phyloP scores from a whole-genome alignment of 2,113 vertebrate species.

The Amia ocellicauda region DNA sequence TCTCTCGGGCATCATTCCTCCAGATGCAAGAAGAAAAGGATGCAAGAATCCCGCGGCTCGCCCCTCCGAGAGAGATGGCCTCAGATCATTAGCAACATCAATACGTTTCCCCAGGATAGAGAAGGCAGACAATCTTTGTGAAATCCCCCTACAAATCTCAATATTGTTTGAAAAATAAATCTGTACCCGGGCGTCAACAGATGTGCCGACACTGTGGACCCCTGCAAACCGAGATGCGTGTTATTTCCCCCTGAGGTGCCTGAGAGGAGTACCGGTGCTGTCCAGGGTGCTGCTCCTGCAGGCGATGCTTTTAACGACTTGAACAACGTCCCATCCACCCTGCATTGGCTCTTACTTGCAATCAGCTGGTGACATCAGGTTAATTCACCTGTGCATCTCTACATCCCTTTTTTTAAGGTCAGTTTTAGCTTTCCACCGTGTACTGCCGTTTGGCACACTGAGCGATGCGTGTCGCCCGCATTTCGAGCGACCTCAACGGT shows the following conservation, averaged over 20 bases:
- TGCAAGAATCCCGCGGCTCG: slow-evolving; percentile 41
- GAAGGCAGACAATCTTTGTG: too few species aligned
- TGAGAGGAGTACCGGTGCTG: slow-evolving; percentile 27
- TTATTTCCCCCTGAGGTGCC: too few species aligned
- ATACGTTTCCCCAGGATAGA: neutral
- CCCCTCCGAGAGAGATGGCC: slow-evolving; percentile 15
- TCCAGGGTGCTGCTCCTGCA: slow-evolving; percentile 42
- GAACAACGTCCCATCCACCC: neutral
- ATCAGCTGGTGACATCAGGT: slow-evolving; percentile 9
- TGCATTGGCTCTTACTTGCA: slow-evolving; percentile 11
- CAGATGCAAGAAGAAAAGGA: slow-evolving; percentile 57
- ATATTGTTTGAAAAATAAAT: too few species aligned
- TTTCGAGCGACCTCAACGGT: too few species aligned
- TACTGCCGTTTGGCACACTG: too few species aligned
- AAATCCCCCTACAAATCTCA: too few species aligned
- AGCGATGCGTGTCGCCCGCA: too few species aligned
- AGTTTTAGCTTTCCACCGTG: too few species aligned
- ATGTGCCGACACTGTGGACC: too few species aligned
- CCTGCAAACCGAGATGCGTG: too few species aligned
- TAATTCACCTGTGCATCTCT: slow-evolving; percentile 4
- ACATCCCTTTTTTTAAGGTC: neutral
- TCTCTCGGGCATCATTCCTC: slow-evolving; percentile 87
- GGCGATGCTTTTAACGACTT: neutral
- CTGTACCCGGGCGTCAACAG: too few species aligned
- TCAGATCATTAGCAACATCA: slow-evolving; percentile 13